Evolutionary conservation across 37 sponge, comb jelly and placozoan species (phyloP), one percentile per base, ranked within the genome.

Genomic region (Spongilla lacustris): DNA sequence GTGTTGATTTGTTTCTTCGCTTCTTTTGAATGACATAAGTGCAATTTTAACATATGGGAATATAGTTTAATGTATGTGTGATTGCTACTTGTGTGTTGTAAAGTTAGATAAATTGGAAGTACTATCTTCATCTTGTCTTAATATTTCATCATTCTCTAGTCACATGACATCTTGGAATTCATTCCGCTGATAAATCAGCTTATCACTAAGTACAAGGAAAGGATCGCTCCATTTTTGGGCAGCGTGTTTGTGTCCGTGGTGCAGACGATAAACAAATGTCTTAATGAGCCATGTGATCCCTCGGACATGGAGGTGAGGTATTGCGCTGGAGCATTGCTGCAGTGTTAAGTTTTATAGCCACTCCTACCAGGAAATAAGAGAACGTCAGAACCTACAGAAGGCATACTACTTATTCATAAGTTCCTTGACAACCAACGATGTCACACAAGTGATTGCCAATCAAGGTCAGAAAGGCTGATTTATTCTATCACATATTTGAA

Each of bases 161-260:
- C 84, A 6, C 89, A 69, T n/a, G 94, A 96, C 38, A 70, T 93
- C 12, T 94, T 91, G 68, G 96, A 94, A 71, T 96, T 96, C 83
- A 96, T 96, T 31, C 94, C 96, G 0, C 72, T 96, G 33, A 91
- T 96, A 24, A 96, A 96, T 66, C 96, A 96, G 75, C 87, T 96
- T 12, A 90, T 96, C 48, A 68, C 81, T 24, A 93, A 93, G 80
- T 96, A 92, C 86, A 91, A 93, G 85, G 78, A 75, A 14, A 76
- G 83, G 66, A 91, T 94, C 11, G 50, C 79, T 1, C 92, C 95
- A 4, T 78, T 96, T 41, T 77, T 94, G 19, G 73, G 73, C 19
- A 84, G 91, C 48, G 75, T 93, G 2, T 96, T 96, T 36, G 82
- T 94, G 87, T 94, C 96, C 26, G 71, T 96, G 33, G 91, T 93